Evolutionary conservation across 2,888 invertebrate genomes (phyloP).

Genomic region (Platycnemis pennipes): DNA sequence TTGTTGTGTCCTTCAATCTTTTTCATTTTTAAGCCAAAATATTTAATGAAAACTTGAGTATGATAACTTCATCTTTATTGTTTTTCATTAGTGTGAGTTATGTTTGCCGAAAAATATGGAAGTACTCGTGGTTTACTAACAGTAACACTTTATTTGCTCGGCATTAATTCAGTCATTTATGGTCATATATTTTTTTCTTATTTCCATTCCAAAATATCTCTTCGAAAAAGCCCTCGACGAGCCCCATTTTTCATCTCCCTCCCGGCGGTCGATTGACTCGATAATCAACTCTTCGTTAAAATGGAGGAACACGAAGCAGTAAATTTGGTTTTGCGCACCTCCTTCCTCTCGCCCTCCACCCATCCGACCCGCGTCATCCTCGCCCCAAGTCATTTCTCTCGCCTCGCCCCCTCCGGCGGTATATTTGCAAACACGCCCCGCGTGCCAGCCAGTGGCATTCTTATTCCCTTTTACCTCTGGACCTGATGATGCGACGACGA

Average conservation of each 20-base stretch:
- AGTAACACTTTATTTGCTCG: not conserved
- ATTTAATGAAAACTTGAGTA: too few relatives aligned
- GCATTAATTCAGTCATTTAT: not conserved
- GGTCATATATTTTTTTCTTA: not conserved
- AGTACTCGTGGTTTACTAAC: not conserved
- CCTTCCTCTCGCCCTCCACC: not conserved
- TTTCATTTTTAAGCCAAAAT: too few relatives aligned
- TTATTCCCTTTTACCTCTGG: not conserved
- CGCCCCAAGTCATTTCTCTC: not conserved
- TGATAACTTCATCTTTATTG: too few relatives aligned
- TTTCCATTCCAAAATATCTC: not conserved
- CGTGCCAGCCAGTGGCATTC: not conserved
- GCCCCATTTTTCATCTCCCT: not conserved
- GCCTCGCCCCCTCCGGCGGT: not conserved
- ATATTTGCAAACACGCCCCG: conserved; percentile 5
- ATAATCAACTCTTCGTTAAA: conserved; percentile 37
- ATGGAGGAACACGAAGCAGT: conserved; percentile 23
- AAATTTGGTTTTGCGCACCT: not conserved
- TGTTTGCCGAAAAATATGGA: not conserved
- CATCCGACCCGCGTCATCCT: not conserved
- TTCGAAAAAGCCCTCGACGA: not conserved
- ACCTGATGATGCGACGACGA: not conserved
- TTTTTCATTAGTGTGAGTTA: not conserved
- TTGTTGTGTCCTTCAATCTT: too few relatives aligned
- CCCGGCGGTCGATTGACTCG: conserved; percentile 9